Percentiles rank a stretch among this genome's conserved stretches.
phyloP scores from a whole-genome alignment of 2,888 invertebrate genomes.

The Baronia brevicornis region DNA sequence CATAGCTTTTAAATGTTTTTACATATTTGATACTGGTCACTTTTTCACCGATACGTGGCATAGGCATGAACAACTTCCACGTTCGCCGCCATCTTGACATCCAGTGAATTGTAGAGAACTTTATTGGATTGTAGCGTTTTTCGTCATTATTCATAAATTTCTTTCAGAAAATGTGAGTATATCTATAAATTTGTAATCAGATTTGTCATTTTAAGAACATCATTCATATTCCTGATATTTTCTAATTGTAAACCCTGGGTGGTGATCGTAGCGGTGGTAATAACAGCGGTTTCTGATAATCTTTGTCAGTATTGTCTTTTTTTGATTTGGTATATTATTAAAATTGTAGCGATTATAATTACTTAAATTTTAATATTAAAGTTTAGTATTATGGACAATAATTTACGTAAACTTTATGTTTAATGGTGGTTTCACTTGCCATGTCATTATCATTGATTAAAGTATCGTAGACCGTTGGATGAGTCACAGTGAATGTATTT shows the following conservation, averaged over 20 bases:
- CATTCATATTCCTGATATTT: background rate
- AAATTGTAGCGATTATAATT: background rate
- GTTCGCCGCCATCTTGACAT: constrained; percentile 90
- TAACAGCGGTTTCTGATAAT: constrained; percentile 74
- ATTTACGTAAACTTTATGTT: constrained; percentile 14
- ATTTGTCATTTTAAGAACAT: constrained; percentile 5
- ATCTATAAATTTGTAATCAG: constrained; percentile 9
- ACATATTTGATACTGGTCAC: constrained; percentile 56
- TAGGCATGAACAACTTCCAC: constrained; percentile 84
- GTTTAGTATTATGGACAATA: constrained; percentile 1
- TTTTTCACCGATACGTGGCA: constrained; percentile 84
- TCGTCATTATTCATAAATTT: constrained; percentile 74
- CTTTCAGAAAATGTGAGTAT: constrained; percentile 73
- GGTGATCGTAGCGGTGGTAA: constrained; percentile 67
- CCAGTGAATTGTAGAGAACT: constrained; percentile 82
- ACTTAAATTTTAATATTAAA: constrained; percentile 4
- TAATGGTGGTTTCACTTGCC: constrained; percentile 52
- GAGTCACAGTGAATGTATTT: constrained; percentile 55
- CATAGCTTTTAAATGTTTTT: constrained; percentile 17
- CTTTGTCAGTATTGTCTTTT: constrained; percentile 33
- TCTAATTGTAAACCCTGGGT: constrained; percentile 46
- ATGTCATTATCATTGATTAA: constrained; percentile 74
- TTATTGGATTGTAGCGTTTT: constrained; percentile 82
- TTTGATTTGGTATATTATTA: constrained; percentile 1
- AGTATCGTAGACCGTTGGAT: constrained; percentile 57